Evolutionary conservation across 1,140 invertebrate genomes (phyloP).

Genomic region (Drosophila paulistorum): DNA sequence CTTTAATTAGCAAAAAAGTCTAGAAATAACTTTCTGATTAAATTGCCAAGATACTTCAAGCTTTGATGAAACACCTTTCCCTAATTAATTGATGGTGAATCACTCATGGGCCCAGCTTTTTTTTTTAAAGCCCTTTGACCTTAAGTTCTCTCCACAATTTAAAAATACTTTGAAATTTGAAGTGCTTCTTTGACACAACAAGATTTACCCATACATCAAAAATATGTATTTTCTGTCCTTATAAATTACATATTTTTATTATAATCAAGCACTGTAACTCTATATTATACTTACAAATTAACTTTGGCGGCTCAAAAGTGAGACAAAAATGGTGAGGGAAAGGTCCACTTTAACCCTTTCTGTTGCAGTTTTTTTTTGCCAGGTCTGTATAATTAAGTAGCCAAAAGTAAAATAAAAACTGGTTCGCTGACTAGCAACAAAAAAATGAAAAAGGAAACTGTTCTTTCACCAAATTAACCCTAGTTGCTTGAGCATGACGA

Average conservation of each 20-base stretch:
- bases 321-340: slow-evolving; percentile 31
- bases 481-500: slow-evolving; percentile 65
- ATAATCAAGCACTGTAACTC: slow-evolving; percentile 52
- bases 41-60: too few species aligned
- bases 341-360: slow-evolving; percentile 37
- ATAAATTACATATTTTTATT: slow-evolving; percentile 37
- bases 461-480: slow-evolving; percentile 41
- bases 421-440: slow-evolving; percentile 54
- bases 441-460: slow-evolving; percentile 18
- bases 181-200: too few species aligned
- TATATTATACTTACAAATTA: slow-evolving; percentile 69
- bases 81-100: too few species aligned
- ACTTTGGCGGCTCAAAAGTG: slow-evolving; percentile 24
- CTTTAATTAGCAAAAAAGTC: too few species aligned
- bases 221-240: not conserved
- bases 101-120: too few species aligned
- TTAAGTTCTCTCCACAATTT: too few species aligned
- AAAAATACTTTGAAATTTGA: not conserved
- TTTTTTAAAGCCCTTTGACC: too few species aligned
- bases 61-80: too few species aligned
- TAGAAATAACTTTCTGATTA: too few species aligned
- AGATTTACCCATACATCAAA: too few species aligned
- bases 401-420: slow-evolving; percentile 39
- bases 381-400: slow-evolving; percentile 55
- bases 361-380: slow-evolving; percentile 14